These are phyloP conservation scores for Falco biarmicus DNA, from an alignment of 2,797 vertebrate species.

Conservation along the genomic window DNA sequence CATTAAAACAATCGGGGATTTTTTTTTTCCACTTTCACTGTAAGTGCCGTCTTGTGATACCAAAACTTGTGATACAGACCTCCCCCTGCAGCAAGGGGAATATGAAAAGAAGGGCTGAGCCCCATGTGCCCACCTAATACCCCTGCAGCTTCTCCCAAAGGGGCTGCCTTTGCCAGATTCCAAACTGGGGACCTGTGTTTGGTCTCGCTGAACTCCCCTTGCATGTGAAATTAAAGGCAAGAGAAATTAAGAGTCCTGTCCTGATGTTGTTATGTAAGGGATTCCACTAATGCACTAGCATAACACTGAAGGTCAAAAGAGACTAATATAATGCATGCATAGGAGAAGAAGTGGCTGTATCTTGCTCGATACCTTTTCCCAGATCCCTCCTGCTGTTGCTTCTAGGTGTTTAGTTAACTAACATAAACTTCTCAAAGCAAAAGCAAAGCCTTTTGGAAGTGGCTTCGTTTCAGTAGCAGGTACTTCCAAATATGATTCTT, in stretches of 20 bases:
- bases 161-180: neutral
- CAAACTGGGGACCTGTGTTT: neutral
- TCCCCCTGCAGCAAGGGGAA: neutral
- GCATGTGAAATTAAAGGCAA: constrained; percentile 9
- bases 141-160: neutral
- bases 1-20: constrained; percentile 5
- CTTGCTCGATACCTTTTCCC: neutral
- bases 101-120: neutral
- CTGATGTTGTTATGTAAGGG: neutral
- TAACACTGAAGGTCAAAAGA: neutral
- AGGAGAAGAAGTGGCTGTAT: neutral
- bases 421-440: too few relatives aligned
- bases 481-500: too few relatives aligned
- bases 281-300: neutral
- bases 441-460: too few relatives aligned
- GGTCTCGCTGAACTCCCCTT: neutral
- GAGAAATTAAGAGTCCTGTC: constrained; percentile 36
- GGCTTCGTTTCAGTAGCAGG: too few relatives aligned
- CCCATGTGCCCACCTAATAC: neutral
- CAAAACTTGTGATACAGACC: neutral
- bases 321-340: neutral
- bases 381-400: neutral
- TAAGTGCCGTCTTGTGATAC: neutral
- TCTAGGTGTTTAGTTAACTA: neutral
- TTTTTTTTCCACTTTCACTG: neutral